Evolutionary conservation across 1,140 invertebrate genomes (phyloP).

Genomic region (Sitophilus oryzae): DNA sequence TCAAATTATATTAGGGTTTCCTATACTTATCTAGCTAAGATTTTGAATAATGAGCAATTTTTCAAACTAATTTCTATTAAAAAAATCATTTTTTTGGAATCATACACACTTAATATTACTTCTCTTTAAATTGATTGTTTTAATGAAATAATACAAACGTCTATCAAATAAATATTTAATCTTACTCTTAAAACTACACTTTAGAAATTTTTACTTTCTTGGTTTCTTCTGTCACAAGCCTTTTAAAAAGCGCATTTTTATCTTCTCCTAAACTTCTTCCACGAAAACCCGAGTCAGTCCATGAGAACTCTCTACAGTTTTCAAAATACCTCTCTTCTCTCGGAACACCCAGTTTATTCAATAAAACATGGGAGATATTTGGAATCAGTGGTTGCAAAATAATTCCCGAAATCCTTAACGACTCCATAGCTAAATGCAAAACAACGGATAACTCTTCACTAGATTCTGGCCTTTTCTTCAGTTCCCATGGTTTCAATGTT

Average conservation of each 20-base stretch:
- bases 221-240: slow-evolving; percentile 32
- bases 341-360: slow-evolving; percentile 61
- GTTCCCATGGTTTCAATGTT: slow-evolving; percentile 78
- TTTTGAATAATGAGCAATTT: too few species aligned
- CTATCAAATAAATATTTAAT: too few species aligned
- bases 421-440: slow-evolving; percentile 79
- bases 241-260: slow-evolving; percentile 40
- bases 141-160: too few species aligned
- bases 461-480: slow-evolving; percentile 52
- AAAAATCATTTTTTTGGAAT: too few species aligned
- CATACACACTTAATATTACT: too few species aligned
- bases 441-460: slow-evolving; percentile 61
- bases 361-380: slow-evolving; percentile 55
- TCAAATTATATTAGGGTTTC: too few species aligned
- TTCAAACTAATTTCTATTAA: too few species aligned
- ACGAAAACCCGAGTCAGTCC: slow-evolving; percentile 34
- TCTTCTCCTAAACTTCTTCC: slow-evolving; percentile 28
- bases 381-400: slow-evolving; percentile 83
- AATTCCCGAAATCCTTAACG: slow-evolving; percentile 68
- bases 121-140: too few species aligned
- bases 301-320: slow-evolving; percentile 44
- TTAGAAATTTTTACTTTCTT: too few species aligned
- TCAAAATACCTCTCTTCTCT: slow-evolving; percentile 49
- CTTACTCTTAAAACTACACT: too few species aligned
- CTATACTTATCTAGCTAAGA: too few species aligned